Conservation (phyloP, 1,140 invertebrate species). For the Leptopilina boulardi region DNA sequence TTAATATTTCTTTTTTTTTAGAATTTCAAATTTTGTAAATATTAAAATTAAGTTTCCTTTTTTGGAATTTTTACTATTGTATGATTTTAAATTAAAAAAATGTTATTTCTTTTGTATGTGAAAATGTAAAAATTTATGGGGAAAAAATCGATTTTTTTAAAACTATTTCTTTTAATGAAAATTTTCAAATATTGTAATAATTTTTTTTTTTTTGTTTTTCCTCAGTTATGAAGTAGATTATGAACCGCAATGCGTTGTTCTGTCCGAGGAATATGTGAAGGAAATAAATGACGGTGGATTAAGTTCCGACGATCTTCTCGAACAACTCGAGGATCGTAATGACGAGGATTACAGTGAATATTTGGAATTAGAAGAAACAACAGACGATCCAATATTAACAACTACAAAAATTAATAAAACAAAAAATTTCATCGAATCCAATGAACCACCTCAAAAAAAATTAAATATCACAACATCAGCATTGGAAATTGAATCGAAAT, state of each 20-base stretch:
- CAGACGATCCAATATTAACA: slow-evolving; percentile 51
- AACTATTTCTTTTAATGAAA: not conserved
- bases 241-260: slow-evolving; percentile 64
- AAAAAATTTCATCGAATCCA: slow-evolving; percentile 34
- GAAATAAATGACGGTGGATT: slow-evolving; percentile 64
- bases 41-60: no score
- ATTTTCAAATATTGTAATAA: not conserved
- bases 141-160: no score
- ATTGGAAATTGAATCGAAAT: slow-evolving; percentile 68
- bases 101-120: no score
- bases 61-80: no score
- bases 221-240: slow-evolving; percentile 68
- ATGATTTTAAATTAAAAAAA: no score
- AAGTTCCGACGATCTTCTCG: slow-evolving; percentile 65
- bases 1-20: no score
- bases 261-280: slow-evolving; percentile 70
- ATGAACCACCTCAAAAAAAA: not conserved
- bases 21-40: no score
- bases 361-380: slow-evolving; percentile 63
- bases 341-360: slow-evolving; percentile 73
- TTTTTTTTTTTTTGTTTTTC: slow-evolving; percentile 31
- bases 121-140: not conserved
- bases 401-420: not conserved
- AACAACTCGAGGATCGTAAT: slow-evolving; percentile 69
- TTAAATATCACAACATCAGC: slow-evolving; percentile 57